Evolutionary conservation across 2,113 vertebrate species (phyloP), one percentile per base, ranked within the genome.

Genomic region (Ranitomeya imitator): DNA sequence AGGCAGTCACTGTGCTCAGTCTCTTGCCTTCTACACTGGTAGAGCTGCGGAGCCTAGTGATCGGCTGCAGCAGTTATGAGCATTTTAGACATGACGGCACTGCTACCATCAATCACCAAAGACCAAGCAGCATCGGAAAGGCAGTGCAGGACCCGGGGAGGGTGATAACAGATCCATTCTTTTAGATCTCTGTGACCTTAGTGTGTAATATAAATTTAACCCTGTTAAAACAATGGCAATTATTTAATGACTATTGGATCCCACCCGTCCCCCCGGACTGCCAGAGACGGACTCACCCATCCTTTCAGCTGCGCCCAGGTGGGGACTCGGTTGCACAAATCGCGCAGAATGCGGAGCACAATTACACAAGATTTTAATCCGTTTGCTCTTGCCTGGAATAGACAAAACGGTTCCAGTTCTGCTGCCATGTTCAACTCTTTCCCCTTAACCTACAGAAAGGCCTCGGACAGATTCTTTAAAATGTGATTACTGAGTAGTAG

Each of bases 321-420:
- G n/a, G 96, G 94, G 89, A 97, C 96, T 96, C 98, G 96, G 95
- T 98, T 99, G 97, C 99, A 99, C 96, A 98, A 97, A 96, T 99
- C 96, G 91, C 98, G 96, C 79, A 99, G 97, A 95, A 99, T 97
- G 91, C 98, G 97, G 89, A 99, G 97, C 86, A 99, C 96, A 92
- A 99, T 99, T 93, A 99, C 97, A 93, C 98, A 99, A 91, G 98
- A 99, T 93, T 99, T 99, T 94, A 99, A 95, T 94, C 98, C 98
- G 82, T 99, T 99, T 94, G 99, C 98, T 95, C 98, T 97, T 92
- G 98, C 98, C 98, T 99, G 95, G 93, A 96, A 94, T 93, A 93
- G 95, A 95, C 91, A 94, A 90, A 95, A 94, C 90, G 91, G 94
- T 92, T 92, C 93, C 93, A 92, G 88, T 92, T 91, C 90, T 90